phyloP scores from a whole-genome alignment of 2,888 invertebrate genomes.

The Litoditis marina region DNA sequence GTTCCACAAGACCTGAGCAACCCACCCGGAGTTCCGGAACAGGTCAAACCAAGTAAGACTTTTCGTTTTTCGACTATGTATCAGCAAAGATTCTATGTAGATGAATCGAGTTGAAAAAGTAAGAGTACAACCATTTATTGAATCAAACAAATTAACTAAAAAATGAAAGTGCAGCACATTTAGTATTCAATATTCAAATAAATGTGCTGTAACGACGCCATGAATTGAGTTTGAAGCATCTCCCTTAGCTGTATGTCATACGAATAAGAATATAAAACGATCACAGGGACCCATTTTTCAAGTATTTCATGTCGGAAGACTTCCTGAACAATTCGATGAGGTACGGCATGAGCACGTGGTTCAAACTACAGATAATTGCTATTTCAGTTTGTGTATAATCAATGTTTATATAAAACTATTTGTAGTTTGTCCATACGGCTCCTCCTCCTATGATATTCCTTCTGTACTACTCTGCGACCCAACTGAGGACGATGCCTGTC shows the following conservation, averaged over 20 bases:
- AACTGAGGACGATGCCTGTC: conserved; percentile 44
- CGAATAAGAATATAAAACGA: too few relatives aligned
- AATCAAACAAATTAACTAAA: too few relatives aligned
- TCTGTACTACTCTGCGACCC: conserved; percentile 49
- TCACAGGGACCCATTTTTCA: too few relatives aligned
- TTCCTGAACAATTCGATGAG: too few relatives aligned
- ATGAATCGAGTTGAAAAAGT: too few relatives aligned
- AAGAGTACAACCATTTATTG: too few relatives aligned
- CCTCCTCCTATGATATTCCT: conserved; percentile 47
- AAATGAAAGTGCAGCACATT: background rate
- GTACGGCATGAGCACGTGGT: too few relatives aligned
- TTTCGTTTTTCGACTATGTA: background rate
- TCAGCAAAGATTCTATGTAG: too few relatives aligned
- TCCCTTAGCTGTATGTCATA: too few relatives aligned
- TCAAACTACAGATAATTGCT: background rate
- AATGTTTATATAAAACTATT: background rate
- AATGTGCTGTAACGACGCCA: too few relatives aligned
- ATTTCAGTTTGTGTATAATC: background rate
- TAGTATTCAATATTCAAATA: background rate
- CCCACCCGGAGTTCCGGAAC: conserved; percentile 48
- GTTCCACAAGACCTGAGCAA: conserved; percentile 44
- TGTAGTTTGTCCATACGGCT: conserved; percentile 48
- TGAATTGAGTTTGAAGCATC: too few relatives aligned
- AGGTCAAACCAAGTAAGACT: conserved; percentile 48
- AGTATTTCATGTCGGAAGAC: too few relatives aligned